Base-by-base conservation (phyloP, 2,888 invertebrate species). In the Noctua pronuba region DNA sequence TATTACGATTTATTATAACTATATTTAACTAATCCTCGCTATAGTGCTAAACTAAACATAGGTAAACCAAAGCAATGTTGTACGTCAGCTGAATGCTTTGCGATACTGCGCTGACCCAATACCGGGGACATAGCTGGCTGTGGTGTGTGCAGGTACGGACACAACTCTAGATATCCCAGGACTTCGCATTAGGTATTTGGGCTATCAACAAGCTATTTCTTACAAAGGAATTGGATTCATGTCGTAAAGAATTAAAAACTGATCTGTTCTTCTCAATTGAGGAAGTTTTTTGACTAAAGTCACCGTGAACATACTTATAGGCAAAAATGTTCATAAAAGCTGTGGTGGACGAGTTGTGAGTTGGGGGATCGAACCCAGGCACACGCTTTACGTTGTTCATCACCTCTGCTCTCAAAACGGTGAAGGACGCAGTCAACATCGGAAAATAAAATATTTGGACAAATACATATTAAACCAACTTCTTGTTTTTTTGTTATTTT, bases 21-120 rank as follows among this genome's bases (percentile, higher is more conserved):
- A 28, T 28, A 68, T 16, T 35, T 38, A 52, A 8, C 21, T 24
- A 7, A 49, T 69, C 35, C 28, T 2, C 4, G 16, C 46, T 10
- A n/a, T 8, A 21, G 52, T 69, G 46, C 24, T 28, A 55, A 4
- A 55, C 35, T 60, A 3, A 28, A n/a, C n/a, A n/a, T 52, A 52
- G 65, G 67, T 60, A 77, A 66, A 66, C 82, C 77, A 44, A 62
- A 69, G 46, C 81, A 55, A 81, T 84, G 60, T 55, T n/a, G 41
- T 60, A 18, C 41, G 13, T 44, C 77, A 28, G 41, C 35, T 71
- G 60, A 84, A 84, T 83, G 55, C 85, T 72, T 72, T n/a, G 55
- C 77, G 52, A 60, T 46, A 49, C 77, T 64, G 31, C 0, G 35
- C 13, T 46, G 31, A 38, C 46, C 70, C 60, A 65, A 58, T 80